Conservation (phyloP, 2,888 invertebrate genomes). For the Oscheius onirici region DNA sequence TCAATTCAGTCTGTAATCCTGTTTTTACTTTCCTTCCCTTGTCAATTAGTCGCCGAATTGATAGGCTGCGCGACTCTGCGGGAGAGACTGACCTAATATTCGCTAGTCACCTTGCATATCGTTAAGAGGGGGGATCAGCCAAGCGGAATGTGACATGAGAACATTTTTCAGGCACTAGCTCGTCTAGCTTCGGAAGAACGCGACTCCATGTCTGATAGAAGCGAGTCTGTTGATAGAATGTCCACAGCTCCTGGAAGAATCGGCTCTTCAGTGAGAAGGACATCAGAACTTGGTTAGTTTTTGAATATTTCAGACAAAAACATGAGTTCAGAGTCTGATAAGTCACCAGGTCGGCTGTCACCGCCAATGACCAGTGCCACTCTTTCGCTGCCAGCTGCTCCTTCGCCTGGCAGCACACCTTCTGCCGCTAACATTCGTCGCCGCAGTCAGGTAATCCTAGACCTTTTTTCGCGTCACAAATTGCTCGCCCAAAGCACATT, state of each 20-base stretch:
- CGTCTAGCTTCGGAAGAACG: conserved; percentile 40
- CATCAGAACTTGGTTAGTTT: conserved; percentile 3
- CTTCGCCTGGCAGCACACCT: conserved; percentile 45
- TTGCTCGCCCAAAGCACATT: neutral
- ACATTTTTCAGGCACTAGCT: conserved; percentile 26
- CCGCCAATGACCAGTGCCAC: conserved; percentile 41
- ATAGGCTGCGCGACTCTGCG: too few relatives aligned
- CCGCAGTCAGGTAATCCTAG: conserved; percentile 53
- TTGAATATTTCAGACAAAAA: neutral
- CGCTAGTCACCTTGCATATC: too few relatives aligned
- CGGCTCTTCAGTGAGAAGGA: neutral
- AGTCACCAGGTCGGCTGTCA: conserved; percentile 9
- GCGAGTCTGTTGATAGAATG: conserved; percentile 9
- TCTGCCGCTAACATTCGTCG: conserved; percentile 56
- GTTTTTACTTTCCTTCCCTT: too few relatives aligned
- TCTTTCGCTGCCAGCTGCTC: conserved; percentile 38
- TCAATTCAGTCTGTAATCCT: too few relatives aligned
- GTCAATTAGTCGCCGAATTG: too few relatives aligned
- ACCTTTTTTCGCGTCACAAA: neutral
- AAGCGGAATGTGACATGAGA: neutral
- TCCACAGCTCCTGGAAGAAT: conserved; percentile 6
- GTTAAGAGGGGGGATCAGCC: too few relatives aligned
- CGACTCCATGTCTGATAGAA: conserved; percentile 29
- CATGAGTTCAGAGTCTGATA: conserved; percentile 14
- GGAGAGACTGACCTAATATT: too few relatives aligned